Percentiles rank a stretch among this genome's conserved stretches.
These are phyloP conservation scores for Cathartes aura DNA, from an alignment of 2,113 vertebrate species.

Conservation along the genomic window DNA sequence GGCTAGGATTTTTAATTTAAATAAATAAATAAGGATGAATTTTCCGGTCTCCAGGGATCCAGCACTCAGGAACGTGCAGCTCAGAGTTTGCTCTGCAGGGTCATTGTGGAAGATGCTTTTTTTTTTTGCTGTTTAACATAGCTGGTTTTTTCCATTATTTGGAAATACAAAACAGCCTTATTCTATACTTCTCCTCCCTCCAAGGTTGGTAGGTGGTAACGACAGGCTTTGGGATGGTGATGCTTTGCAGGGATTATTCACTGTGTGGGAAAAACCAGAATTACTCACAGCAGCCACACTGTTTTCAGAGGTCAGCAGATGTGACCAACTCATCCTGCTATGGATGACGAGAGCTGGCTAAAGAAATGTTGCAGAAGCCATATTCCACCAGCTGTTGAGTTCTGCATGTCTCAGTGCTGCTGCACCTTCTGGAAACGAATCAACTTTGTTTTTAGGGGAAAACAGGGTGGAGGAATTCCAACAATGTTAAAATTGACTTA, in stretches of 20 bases:
- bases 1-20: slow-evolving; percentile 59
- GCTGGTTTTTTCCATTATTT: background rate
- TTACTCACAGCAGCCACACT: background rate
- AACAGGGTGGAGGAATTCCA: background rate
- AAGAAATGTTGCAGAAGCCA: background rate
- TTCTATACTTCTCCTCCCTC: background rate
- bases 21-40: slow-evolving; percentile 65
- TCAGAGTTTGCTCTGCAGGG: background rate
- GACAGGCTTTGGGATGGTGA: background rate
- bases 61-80: slow-evolving; percentile 26
- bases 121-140: background rate
- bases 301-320: slow-evolving; percentile 36
- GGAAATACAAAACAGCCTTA: background rate
- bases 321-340: slow-evolving; percentile 30
- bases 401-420: background rate
- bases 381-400: slow-evolving; percentile 7
- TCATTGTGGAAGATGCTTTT: background rate
- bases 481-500: background rate
- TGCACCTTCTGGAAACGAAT: background rate
- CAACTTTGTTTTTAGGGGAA: background rate
- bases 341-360: background rate
- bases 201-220: background rate
- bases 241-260: background rate
- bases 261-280: background rate
- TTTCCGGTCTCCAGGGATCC: slow-evolving; percentile 59